Evolutionary conservation across 2,888 invertebrate species (phyloP).

Genomic region (Antitype chi): DNA sequence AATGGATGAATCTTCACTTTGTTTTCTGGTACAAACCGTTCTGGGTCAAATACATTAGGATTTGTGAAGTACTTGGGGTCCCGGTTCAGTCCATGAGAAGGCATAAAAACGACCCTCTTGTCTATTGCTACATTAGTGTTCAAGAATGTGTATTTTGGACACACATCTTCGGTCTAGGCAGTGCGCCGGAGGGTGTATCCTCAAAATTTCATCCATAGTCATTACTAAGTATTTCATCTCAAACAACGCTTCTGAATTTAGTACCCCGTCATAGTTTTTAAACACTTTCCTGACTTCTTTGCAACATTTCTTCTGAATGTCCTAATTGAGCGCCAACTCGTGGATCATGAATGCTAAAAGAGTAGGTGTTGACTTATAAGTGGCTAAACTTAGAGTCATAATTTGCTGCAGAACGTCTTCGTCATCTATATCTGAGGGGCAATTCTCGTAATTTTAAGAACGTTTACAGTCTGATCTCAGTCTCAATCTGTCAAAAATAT

Average conservation of each 20-base stretch:
- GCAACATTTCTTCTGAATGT: slow-evolving; percentile 22
- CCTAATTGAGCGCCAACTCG: slow-evolving; percentile 13
- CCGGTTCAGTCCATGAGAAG: slow-evolving; percentile 6
- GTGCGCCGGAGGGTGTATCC: not conserved
- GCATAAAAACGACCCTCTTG: not conserved
- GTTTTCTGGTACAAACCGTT: slow-evolving; percentile 12
- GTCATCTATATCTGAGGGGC: slow-evolving; percentile 11
- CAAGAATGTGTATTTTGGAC: slow-evolving; percentile 11
- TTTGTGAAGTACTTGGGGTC: slow-evolving; percentile 13
- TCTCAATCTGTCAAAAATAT: no score
- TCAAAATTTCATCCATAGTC: slow-evolving; percentile 7
- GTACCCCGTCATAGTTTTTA: not conserved
- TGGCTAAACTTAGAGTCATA: slow-evolving; percentile 1
- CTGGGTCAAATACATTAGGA: slow-evolving; percentile 12
- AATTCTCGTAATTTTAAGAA: no score
- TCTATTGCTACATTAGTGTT: slow-evolving; percentile 13
- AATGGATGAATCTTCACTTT: slow-evolving; percentile 3
- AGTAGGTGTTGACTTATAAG: not conserved
- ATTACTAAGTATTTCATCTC: slow-evolving; percentile 30
- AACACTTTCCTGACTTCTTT: slow-evolving; percentile 18
- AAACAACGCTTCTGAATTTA: slow-evolving; percentile 1
- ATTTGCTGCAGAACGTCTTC: slow-evolving; percentile 1
- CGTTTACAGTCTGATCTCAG: no score
- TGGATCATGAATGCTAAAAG: slow-evolving; percentile 1
- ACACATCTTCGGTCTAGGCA: slow-evolving; percentile 14